A percentile compares a stretch with the other conserved stretches of the same genome.
These are phyloP conservation scores for Mirounga angustirostris DNA, from an alignment of 2,113 vertebrate species.

Conservation along the genomic window DNA sequence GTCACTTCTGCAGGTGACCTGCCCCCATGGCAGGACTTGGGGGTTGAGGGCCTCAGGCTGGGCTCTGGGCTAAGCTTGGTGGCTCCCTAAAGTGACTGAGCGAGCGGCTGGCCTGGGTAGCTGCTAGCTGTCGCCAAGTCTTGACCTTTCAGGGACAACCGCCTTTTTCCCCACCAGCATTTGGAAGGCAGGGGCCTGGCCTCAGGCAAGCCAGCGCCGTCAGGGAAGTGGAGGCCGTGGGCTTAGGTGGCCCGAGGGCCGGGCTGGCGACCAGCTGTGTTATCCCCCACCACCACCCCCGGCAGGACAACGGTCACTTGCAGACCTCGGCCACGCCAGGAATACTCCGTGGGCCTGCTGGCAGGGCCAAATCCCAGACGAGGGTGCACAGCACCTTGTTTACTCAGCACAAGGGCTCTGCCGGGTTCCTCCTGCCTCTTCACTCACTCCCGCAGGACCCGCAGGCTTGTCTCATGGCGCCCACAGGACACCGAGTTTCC, in stretches of 20 bases:
- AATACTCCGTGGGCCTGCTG: background rate
- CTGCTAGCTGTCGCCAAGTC: background rate
- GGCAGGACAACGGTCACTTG: background rate
- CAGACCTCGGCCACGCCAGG: rapidly evolving
- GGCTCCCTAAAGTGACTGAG: background rate
- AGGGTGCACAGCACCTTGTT: no score
- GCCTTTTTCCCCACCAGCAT: background rate
- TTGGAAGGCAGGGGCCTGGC: background rate
- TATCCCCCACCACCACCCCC: no score
- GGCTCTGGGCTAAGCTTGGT: background rate
- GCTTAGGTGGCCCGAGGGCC: background rate
- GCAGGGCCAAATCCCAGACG: no score
- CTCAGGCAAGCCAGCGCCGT: background rate
- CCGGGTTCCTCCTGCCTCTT: background rate
- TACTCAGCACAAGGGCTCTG: background rate
- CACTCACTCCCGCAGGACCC: background rate
- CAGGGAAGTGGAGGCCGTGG: background rate
- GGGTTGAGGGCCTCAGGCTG: background rate
- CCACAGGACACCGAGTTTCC: rapidly evolving
- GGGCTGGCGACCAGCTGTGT: no score
- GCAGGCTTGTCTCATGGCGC: no score
- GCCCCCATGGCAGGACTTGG: background rate
- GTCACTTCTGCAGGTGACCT: background rate
- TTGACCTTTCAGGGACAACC: background rate
- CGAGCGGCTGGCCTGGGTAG: rapidly evolving